Percentiles rank a stretch among this genome's conserved stretches.
Conservation (phyloP, 2,797 vertebrate genomes). For the Onychomys leucogaster region DNA sequence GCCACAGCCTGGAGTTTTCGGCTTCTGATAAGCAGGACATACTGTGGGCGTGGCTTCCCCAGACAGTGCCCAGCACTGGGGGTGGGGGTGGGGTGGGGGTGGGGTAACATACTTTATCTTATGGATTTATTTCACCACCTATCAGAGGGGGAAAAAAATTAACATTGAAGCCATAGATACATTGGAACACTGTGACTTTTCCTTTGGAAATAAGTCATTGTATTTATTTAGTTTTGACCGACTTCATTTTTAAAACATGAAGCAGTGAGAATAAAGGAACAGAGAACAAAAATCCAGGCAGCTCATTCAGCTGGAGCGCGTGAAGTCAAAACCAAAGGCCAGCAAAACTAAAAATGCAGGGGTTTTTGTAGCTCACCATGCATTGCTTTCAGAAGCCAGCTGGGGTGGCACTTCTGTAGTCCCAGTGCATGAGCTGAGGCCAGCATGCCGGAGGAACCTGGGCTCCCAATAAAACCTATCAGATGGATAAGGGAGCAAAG, state of each 20-base stretch:
- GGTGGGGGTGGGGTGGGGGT: too few relatives aligned
- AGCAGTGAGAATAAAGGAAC: background rate
- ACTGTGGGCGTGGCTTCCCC: background rate
- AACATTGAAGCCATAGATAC: background rate
- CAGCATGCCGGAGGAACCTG: too few relatives aligned
- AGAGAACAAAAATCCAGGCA: background rate
- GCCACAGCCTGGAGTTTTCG: background rate
- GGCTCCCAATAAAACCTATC: background rate
- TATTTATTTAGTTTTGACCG: background rate
- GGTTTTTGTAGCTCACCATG: accelerated
- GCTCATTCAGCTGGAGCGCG: background rate
- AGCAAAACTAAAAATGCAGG: too few relatives aligned
- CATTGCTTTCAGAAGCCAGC: background rate
- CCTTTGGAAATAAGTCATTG: conserved; percentile 4
- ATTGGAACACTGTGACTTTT: background rate
- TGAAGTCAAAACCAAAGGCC: background rate
- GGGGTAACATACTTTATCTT: background rate
- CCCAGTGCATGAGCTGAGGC: too few relatives aligned
- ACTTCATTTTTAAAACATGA: conserved; percentile 1
- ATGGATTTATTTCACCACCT: background rate
- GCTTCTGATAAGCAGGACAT: background rate
- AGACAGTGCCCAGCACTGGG: background rate
- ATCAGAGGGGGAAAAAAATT: background rate
- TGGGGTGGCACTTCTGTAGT: background rate
- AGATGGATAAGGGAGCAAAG: background rate